A percentile compares a stretch with the other conserved stretches of the same genome.
phyloP scores from a whole-genome alignment of 1,140 invertebrate genomes.

The Melanaphis sacchari region DNA sequence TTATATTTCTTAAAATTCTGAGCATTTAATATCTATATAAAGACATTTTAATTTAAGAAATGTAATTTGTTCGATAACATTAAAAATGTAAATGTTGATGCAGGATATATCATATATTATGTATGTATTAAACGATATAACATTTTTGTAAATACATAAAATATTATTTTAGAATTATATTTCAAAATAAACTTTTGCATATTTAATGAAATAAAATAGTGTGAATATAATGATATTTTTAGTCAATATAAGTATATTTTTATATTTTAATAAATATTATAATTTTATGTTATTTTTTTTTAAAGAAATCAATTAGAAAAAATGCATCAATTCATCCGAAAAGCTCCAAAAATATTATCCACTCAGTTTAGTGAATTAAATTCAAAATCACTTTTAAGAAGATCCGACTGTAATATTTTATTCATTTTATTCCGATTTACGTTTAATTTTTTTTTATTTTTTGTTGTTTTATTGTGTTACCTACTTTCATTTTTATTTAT shows the following conservation, averaged over 20 bases:
- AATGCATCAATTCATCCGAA: not conserved
- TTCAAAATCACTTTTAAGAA: conserved; percentile 1
- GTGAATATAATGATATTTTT: not conserved
- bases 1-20: too few relatives aligned
- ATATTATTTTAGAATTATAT: not conserved
- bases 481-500: not conserved
- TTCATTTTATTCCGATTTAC: conserved; percentile 6
- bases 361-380: not conserved
- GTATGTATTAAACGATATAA: not conserved
- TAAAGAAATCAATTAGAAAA: not conserved
- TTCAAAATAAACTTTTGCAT: not conserved
- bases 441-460: conserved; percentile 12
- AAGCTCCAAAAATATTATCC: not conserved
- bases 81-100: not conserved
- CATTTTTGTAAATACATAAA: not conserved
- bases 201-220: not conserved
- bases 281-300: not conserved
- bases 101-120: not conserved
- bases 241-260: not conserved
- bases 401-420: not conserved
- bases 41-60: too few relatives aligned
- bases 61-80: not conserved
- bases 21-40: too few relatives aligned
- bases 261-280: not conserved
- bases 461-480: not conserved